Evolutionary conservation across 2,888 invertebrate species (phyloP), one percentile per base, ranked within the genome.

Genomic region (Orgyia antiqua): DNA sequence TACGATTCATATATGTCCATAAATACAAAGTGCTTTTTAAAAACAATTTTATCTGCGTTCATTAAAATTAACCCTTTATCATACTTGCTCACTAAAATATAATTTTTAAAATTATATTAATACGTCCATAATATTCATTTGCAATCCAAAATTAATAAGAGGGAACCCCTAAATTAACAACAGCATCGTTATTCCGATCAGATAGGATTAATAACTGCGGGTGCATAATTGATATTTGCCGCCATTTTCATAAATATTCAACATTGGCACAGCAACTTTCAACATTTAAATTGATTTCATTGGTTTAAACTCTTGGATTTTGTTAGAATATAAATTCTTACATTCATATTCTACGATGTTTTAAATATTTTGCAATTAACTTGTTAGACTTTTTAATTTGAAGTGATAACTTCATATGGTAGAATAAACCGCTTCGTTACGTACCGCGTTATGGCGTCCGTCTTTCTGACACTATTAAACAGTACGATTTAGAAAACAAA

Each of bases 191-290:
- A 70, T 68, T 70, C 65, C 63, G 61, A 65, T 57, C 57, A 58
- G 59, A 64, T 58, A 54, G 59, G 57, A 68, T 70, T 73, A 62
- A 68, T 69, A 68, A 69, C 64, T 35, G 33, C 45, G 39, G n/a
- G 20, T 51, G 48, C 54, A 52, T 74, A 71, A 67, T 70, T 70
- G 56, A 66, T 66, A 72, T 76, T 72, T 64, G 72, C 66, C 62
- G 58, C 59, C 58, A 41, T 62, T 67, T 63, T 66, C 63, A 75
- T 79, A 67, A 79, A 77, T 78, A 79, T 79, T 78, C 68, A 79
- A 65, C 51, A 47, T 36, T 28, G 34, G 45, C 56, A 49, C 54
- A 40, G 45, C 52, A 68, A 68, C 55, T 67, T 74, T 66, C 53
- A 58, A 54, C 62, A 61, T 58, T 59, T 39, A 50, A 53, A 47